Conservation (phyloP, 2,113 vertebrate genomes). For the Eubucco bourcierii region DNA sequence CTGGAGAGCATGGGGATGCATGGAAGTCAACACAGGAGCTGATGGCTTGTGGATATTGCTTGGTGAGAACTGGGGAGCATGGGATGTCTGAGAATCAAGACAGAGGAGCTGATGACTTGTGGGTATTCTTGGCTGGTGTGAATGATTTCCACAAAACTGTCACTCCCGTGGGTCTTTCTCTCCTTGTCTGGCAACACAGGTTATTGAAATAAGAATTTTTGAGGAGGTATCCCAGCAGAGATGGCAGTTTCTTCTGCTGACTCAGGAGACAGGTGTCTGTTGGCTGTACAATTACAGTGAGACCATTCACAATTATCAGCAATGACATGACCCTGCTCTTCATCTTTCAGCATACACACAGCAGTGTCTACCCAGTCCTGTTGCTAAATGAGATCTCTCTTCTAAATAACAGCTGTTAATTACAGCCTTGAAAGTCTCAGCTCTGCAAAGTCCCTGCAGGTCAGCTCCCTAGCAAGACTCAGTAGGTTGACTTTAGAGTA, state of each 20-base stretch:
- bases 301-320: neutral
- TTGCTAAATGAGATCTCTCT: neutral
- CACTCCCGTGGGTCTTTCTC: neutral
- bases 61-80: neutral
- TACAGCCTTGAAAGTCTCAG: neutral
- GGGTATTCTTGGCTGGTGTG: rapidly evolving
- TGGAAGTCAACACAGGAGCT: neutral
- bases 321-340: neutral
- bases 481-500: neutral
- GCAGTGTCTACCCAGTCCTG: rapidly evolving
- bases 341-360: rapidly evolving
- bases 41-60: neutral
- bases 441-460: rapidly evolving
- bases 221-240: neutral
- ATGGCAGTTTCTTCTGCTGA: neutral
- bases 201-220: neutral
- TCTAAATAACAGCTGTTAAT: neutral
- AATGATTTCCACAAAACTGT: neutral
- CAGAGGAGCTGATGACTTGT: neutral
- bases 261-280: neutral
- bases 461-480: neutral
- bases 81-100: rapidly evolving
- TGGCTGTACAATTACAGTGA: neutral
- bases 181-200: neutral
- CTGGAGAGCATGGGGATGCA: rapidly evolving